phyloP scores from a whole-genome alignment of 1,140 invertebrate genomes.

The Camponotus vicinus region DNA sequence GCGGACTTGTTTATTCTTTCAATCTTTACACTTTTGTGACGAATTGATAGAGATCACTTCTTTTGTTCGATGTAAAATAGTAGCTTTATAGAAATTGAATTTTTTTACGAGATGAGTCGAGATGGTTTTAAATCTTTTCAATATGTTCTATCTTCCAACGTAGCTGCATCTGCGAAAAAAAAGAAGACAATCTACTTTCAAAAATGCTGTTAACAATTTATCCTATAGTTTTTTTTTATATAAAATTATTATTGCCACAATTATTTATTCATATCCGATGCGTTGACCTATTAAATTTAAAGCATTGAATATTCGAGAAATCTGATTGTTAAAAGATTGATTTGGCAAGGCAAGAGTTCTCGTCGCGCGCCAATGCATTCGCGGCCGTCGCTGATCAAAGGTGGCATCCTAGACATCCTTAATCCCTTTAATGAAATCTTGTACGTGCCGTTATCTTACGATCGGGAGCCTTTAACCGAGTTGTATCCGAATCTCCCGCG shows the following conservation, averaged over 20 bases:
- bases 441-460: conserved; percentile 73
- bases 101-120: not conserved
- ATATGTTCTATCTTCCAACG: conserved; percentile 23
- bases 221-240: not conserved
- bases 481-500: conserved; percentile 54
- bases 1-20: not conserved
- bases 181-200: not conserved
- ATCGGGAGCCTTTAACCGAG: conserved; percentile 57
- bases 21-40: not conserved
- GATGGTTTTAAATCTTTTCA: not conserved
- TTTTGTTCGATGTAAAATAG: not conserved
- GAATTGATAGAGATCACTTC: not conserved
- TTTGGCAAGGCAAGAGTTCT: not conserved
- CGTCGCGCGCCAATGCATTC: no score
- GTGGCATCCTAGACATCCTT: conserved; percentile 66
- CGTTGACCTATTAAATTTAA: not conserved
- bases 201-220: not conserved
- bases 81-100: not conserved
- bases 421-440: conserved; percentile 80
- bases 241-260: not conserved
- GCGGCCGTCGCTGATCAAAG: conserved; percentile 50
- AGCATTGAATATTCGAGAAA: not conserved
- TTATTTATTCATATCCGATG: not conserved
- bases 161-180: conserved; percentile 9
- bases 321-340: not conserved